Evolutionary conservation across 2,888 invertebrate genomes (phyloP).

Genomic region (Aphelenchoides bicaudatus): DNA sequence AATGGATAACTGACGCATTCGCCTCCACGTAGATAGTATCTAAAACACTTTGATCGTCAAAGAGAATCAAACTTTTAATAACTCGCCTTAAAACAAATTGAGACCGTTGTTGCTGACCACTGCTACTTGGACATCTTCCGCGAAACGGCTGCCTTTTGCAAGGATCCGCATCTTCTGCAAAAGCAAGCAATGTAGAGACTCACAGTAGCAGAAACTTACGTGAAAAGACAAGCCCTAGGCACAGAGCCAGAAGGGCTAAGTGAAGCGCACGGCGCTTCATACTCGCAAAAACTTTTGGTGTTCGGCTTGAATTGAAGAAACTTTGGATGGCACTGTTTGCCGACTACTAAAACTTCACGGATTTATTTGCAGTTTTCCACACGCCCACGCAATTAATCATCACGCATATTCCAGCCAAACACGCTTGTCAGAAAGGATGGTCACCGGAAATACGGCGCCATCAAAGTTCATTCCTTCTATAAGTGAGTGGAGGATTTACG

Average conservation of each 20-base stretch:
- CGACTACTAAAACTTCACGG: not conserved
- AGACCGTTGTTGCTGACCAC: constrained; percentile 48
- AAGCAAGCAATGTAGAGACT: not conserved
- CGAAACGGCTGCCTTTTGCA: constrained; percentile 60
- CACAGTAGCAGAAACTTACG: constrained; percentile 4
- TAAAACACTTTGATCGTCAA: no score
- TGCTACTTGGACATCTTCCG: constrained; percentile 44
- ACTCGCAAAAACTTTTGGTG: not conserved
- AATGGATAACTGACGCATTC: constrained; percentile 61
- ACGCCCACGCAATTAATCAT: not conserved
- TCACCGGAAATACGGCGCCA: no score
- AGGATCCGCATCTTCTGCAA: constrained; percentile 45
- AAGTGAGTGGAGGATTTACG: no score
- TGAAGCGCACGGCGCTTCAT: constrained; percentile 19
- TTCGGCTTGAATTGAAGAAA: not conserved
- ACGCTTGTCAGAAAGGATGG: no score
- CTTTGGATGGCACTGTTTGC: not conserved
- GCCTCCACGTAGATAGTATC: constrained; percentile 56
- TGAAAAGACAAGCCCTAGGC: constrained; percentile 5
- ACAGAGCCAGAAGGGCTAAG: constrained; percentile 1
- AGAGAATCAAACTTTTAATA: no score
- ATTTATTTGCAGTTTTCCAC: not conserved
- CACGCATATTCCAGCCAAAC: not conserved
- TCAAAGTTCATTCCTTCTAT: no score
- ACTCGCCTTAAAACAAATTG: constrained; percentile 60